These are phyloP conservation scores for Antechinus flavipes DNA, from an alignment of 2,113 vertebrate species.

Conservation along the genomic window DNA sequence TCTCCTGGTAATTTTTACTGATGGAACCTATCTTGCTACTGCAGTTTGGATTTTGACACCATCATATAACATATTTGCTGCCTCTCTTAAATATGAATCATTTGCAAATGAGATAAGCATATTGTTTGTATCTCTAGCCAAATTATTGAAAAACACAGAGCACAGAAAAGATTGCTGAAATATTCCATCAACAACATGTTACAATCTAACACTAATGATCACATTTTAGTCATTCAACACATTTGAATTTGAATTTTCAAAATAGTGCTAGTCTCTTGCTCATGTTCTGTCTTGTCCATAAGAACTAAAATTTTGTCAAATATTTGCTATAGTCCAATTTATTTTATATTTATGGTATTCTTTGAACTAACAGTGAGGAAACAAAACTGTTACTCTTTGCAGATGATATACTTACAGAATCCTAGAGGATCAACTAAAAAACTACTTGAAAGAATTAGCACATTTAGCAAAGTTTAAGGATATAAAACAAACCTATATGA, in stretches of 20 bases:
- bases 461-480: too few relatives aligned
- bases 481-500: too few relatives aligned
- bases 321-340: background rate
- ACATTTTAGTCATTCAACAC: too few relatives aligned
- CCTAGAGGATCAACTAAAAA: too few relatives aligned
- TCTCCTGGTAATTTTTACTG: too few relatives aligned
- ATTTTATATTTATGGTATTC: background rate
- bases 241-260: background rate
- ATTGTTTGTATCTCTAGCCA: background rate
- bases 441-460: too few relatives aligned
- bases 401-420: too few relatives aligned
- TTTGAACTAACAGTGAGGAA: background rate
- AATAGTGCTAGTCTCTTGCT: background rate
- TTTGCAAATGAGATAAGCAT: background rate
- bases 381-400: too few relatives aligned
- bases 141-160: background rate
- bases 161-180: background rate
- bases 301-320: background rate
- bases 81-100: background rate
- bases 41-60: background rate
- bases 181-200: background rate
- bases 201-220: too few relatives aligned
- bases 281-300: background rate
- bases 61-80: background rate
- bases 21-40: too few relatives aligned